Evolutionary conservation across 1,140 invertebrate genomes (phyloP), one percentile per base, ranked within the genome.

Genomic region (Drosophila trapezifrons): DNA sequence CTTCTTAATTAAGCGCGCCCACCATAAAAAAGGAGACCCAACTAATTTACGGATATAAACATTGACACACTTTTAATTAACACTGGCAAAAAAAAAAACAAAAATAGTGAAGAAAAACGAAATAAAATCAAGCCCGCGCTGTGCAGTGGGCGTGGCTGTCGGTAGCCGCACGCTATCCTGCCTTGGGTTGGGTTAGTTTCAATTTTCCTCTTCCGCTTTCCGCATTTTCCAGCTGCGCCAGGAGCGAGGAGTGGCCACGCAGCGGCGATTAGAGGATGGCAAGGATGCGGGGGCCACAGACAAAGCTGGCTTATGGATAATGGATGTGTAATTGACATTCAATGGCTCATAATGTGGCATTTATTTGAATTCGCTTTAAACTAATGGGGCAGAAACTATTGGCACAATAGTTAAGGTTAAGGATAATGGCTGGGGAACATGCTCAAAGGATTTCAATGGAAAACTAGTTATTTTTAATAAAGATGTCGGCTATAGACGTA

Each of bases 1-100:
- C 25, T 40, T 54, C 69, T 65, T 74, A 77, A 80, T 77, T 73
- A 77, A 64, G 59, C 40, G 38, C 7, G 27, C 18, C 18, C 27
- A 37, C 17, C 4, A 54, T 20, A 54, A 29, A 13, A 20, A 3
- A 40, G 32, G 9, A 25, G 8, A 2, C 32, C 40, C 43, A 63
- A 64, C 62, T 74, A 77, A 77, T 77, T 81, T 63, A 62, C 55
- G 78, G 78, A 81, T 83, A 90, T 73, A 90, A 89, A 90, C 86
- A 90, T 90, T 90, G 85, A 81, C 80, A 90, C 70, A 85, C 74
- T 90, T 90, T 90, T 90, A 90, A 90, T 90, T 90, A 90, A 78
- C 63, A 62, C 77, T 58, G 49, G 64, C 18, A 1, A 40, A 25
- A 27, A 20, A n/a, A 20, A 13, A 10, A 51, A 25, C 8, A 42